Evolutionary conservation across 1,140 invertebrate species (phyloP).

Genomic region (Drosophila sucinea): DNA sequence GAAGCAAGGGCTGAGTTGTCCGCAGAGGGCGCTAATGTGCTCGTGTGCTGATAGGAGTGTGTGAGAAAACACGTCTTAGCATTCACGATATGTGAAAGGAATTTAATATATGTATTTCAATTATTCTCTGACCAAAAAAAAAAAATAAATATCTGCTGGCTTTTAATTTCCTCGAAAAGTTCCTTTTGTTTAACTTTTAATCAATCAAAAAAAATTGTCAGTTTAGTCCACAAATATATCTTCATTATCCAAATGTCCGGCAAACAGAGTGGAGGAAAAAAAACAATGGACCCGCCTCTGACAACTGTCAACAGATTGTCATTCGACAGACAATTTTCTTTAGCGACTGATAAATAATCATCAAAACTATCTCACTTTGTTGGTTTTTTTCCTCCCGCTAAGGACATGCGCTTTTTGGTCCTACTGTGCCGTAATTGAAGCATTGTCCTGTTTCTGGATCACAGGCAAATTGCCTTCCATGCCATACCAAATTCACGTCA

Average conservation of each 20-base stretch:
- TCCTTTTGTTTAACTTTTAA: constrained; percentile 1
- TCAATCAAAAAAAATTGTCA: constrained; percentile 4
- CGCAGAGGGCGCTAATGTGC: no score
- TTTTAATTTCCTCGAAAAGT: background rate
- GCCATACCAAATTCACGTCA: background rate
- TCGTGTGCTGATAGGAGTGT: no score
- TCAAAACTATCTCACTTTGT: background rate
- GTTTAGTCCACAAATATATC: constrained; percentile 32
- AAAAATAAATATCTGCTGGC: background rate
- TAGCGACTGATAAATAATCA: constrained; percentile 15
- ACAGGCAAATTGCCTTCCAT: constrained; percentile 4
- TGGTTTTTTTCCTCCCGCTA: background rate
- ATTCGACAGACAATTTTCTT: constrained; percentile 23
- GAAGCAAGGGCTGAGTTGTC: no score
- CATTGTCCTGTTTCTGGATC: constrained; percentile 11
- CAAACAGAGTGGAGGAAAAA: constrained; percentile 2
- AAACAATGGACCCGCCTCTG: constrained; percentile 38
- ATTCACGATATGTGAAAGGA: no score
- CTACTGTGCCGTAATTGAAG: constrained; percentile 10
- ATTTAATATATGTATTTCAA: background rate
- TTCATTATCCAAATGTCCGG: constrained; percentile 8
- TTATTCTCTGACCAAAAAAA: background rate
- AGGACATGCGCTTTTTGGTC: constrained; percentile 19
- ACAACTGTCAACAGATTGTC: constrained; percentile 59
- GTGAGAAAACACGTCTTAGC: no score